Conservation (phyloP, 2,113 vertebrate species). For the Gobius niger region DNA sequence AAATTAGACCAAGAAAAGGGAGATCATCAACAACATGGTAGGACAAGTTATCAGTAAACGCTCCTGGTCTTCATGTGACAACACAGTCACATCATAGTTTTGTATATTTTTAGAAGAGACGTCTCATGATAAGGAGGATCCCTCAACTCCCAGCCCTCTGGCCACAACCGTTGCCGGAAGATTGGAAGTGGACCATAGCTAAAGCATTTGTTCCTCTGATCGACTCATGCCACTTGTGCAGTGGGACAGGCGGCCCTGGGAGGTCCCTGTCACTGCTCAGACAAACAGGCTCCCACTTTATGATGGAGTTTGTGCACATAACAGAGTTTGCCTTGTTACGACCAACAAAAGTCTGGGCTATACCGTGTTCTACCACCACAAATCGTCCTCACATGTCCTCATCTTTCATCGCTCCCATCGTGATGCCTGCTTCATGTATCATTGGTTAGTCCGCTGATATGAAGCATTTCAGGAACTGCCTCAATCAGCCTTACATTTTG, state of each 20-base stretch:
- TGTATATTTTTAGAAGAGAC: conserved; percentile 44
- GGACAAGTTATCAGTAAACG: conserved; percentile 28
- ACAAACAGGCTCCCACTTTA: conserved; percentile 66
- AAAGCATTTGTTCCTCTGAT: conserved; percentile 27
- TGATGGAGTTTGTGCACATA: conserved; percentile 64
- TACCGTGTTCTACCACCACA: conserved; percentile 15
- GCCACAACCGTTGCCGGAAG: conserved; percentile 47
- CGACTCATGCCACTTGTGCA: conserved; percentile 20
- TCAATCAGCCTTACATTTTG: conserved; percentile 43
- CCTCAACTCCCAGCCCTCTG: conserved; percentile 42
- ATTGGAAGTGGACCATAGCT: conserved; percentile 16
- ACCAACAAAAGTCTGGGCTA: conserved; percentile 35
- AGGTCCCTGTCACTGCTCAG: conserved; percentile 49
- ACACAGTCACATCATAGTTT: background rate
- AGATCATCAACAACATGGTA: conserved; percentile 36
- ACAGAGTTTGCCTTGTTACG: conserved; percentile 52
- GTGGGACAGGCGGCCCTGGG: conserved; percentile 36
- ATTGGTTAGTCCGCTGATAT: conserved; percentile 30
- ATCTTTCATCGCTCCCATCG: conserved; percentile 23
- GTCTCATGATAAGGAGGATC: conserved; percentile 44
- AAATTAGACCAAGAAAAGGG: conserved; percentile 41
- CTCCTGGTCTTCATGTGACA: conserved; percentile 1
- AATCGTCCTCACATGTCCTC: conserved; percentile 14
- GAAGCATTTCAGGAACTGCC: conserved; percentile 53
- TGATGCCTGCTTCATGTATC: conserved; percentile 50